Base-by-base conservation (phyloP, 2,113 vertebrate genomes). In the Corythoichthys intestinalis region DNA sequence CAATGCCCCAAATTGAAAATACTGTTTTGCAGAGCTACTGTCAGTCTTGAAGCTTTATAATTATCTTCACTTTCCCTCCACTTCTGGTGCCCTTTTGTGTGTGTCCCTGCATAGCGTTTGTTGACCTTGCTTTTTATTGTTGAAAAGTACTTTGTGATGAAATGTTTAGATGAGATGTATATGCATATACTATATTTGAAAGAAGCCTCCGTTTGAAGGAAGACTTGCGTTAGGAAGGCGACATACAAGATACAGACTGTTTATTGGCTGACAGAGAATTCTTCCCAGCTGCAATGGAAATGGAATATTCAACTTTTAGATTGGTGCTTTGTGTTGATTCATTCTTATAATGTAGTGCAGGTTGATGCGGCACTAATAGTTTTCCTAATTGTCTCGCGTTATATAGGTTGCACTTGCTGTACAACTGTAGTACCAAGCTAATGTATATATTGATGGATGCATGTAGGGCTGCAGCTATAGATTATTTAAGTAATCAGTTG, bases 1-100 rank as follows among this genome's bases (percentile, higher is more conserved):
- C 34, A 57, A 37, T 57, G 56, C 56, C 56, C 34, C 34, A 57
- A 57, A 57, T 57, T 57, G 34, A 37, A 57, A 57, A 57, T 57
- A 57, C 56, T 57, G 4, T 57, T 57, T 35, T 37, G 28, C 12
- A 57, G 11, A 34, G 11, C 34, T 5, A 11, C 54, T 57, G 54
- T 35, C n/a, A 57, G 28, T 57, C 34, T 57, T 54, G 53, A 20
- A 54, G 20, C 53, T 17, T 54, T n/a, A 54, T 2, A 54, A 28
- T 28, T 4, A 8, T 54, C 53, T 2, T 54, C 1, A 28, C 7
- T 34, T 54, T 54, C 35, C 28, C 13, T 57, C 56, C 35, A 4
- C 34, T 57, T 57, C 13, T 4, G 28, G 56, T 9, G 11, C 28
- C 34, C 11, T 37, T 57, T 57, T 57, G 53, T 34, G n/a, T 20